A percentile compares a stretch with the other conserved stretches of the same genome.
Conservation (phyloP, 2,797 vertebrate genomes). For the Tapirus indicus region DNA sequence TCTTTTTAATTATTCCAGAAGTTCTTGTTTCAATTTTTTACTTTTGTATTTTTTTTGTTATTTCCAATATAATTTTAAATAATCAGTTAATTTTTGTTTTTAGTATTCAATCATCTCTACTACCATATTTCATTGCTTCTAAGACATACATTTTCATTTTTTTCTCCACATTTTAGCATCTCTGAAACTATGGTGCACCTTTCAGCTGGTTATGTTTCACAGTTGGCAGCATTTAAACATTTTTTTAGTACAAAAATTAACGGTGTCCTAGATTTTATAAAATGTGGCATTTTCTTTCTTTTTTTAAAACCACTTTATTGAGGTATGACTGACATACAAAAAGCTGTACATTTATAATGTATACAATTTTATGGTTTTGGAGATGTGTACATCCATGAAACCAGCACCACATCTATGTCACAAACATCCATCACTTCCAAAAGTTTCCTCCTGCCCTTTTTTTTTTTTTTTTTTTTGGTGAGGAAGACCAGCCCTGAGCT, state of each 20-base stretch:
- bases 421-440: background rate
- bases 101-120: background rate
- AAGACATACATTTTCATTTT: background rate
- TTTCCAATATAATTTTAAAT: background rate
- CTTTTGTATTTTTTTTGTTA: background rate
- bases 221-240: background rate
- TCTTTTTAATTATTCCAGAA: background rate
- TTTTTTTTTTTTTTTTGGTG: no score
- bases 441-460: background rate
- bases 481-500: no score
- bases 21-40: background rate
- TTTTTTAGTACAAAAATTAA: constrained; percentile 12
- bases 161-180: background rate
- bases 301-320: background rate
- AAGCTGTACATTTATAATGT: background rate
- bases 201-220: background rate
- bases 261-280: background rate
- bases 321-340: background rate
- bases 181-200: constrained; percentile 26
- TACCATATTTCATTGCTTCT: background rate
- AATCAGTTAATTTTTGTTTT: constrained; percentile 25
- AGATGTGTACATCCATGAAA: background rate
- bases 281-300: constrained; percentile 37
- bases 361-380: background rate
- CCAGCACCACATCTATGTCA: background rate